Percentiles rank a stretch among this genome's conserved stretches.
Evolutionary conservation across 2,113 vertebrate genomes (phyloP).

Genomic region (Craseonycteris thonglongyai): DNA sequence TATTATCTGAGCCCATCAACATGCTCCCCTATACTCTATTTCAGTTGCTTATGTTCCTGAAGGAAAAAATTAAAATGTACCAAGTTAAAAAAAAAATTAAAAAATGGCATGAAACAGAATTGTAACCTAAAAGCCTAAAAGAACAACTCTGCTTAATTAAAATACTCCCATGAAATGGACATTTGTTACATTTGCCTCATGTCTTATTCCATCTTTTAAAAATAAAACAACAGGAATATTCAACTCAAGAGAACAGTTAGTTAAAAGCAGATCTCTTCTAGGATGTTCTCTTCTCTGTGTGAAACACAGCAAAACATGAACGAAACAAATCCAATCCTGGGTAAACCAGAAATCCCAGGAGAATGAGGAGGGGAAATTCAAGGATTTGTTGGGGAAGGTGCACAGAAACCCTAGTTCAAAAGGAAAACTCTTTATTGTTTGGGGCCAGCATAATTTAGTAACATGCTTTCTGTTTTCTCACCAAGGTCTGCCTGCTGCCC

Average conservation of each 20-base stretch:
- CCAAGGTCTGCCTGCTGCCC: conserved; percentile 54
- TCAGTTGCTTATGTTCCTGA: neutral
- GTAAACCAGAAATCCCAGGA: neutral
- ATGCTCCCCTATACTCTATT: neutral
- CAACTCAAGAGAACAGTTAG: neutral
- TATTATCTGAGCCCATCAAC: neutral
- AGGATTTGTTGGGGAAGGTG: neutral
- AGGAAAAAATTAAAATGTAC: conserved; percentile 21
- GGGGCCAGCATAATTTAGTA: neutral
- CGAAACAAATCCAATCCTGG: neutral
- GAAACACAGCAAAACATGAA: neutral
- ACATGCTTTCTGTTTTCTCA: conserved; percentile 7
- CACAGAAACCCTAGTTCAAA: neutral
- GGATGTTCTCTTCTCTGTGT: neutral
- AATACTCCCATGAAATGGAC: neutral
- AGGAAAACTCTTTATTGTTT: neutral
- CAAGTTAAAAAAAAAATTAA: neutral
- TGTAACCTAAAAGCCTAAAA: conserved; percentile 10
- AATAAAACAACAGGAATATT: neutral
- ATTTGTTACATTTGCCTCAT: neutral
- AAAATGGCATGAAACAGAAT: neutral
- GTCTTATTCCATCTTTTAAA: conserved; percentile 6
- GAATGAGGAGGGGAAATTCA: neutral
- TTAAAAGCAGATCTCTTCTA: neutral
- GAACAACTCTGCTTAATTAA: neutral